Conservation (phyloP, 2,888 invertebrate species). For the Frankliniella fusca region DNA sequence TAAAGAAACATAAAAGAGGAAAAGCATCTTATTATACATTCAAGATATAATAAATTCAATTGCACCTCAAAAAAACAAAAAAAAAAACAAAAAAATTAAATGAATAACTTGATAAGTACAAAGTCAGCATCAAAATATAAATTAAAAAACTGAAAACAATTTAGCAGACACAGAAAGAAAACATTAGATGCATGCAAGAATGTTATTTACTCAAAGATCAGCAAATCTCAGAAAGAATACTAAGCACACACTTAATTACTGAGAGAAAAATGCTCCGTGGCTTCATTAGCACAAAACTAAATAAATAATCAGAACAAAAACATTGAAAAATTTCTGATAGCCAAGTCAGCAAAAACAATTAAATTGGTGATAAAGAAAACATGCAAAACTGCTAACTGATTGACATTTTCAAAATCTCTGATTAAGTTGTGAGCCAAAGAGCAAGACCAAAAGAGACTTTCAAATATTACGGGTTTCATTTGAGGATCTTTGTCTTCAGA, state of each 20-base stretch:
- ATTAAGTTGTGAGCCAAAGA: conserved; percentile 41
- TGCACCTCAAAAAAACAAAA: conserved; percentile 38
- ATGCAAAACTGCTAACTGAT: not conserved
- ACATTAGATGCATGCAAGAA: not conserved
- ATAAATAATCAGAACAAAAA: too few relatives aligned
- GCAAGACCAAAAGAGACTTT: conserved; percentile 41
- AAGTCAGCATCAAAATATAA: too few relatives aligned
- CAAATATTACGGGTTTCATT: too few relatives aligned
- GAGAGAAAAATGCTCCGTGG: too few relatives aligned
- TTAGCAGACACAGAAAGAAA: too few relatives aligned
- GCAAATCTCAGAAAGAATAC: not conserved
- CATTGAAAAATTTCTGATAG: not conserved
- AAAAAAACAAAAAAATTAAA: conserved; percentile 44
- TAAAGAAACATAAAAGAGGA: conserved; percentile 32
- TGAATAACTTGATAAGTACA: conserved; percentile 29
- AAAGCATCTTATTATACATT: conserved; percentile 48
- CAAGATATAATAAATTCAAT: conserved; percentile 42
- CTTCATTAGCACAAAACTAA: too few relatives aligned
- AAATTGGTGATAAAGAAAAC: not conserved
- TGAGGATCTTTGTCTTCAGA: too few relatives aligned
- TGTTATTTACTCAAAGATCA: not conserved
- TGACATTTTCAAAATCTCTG: not conserved
- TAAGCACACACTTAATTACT: too few relatives aligned
- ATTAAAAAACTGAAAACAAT: too few relatives aligned
- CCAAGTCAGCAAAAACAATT: not conserved